Evolutionary conservation across 2,888 invertebrate species (phyloP).

Genomic region (Timema cristinae): DNA sequence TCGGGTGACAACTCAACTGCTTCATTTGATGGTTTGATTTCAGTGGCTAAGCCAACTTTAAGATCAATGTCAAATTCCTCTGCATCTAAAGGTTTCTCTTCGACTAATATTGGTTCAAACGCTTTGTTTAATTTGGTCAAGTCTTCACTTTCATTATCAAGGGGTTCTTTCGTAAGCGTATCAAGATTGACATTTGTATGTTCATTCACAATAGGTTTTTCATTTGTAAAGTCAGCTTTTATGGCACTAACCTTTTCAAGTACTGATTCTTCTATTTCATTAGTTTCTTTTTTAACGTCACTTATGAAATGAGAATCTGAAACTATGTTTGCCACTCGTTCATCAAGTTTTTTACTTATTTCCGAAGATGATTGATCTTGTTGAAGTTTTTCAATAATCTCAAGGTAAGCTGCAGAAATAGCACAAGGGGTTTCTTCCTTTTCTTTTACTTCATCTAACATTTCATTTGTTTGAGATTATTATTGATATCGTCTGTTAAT

Average conservation of each 20-base stretch:
- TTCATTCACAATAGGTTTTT: neutral
- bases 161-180: too few species aligned
- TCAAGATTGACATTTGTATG: constrained; percentile 15
- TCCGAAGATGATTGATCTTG: constrained; percentile 21
- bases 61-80: too few species aligned
- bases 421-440: constrained; percentile 16
- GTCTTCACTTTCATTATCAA: too few species aligned
- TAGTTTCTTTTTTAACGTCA: neutral
- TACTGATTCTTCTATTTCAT: constrained; percentile 12
- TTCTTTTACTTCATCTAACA: constrained; percentile 19
- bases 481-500: too few species aligned
- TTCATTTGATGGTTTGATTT: too few species aligned
- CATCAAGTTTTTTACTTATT: too few species aligned
- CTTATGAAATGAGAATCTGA: neutral
- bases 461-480: too few species aligned
- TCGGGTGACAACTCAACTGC: neutral
- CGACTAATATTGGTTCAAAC: too few species aligned
- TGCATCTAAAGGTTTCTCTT: too few species aligned
- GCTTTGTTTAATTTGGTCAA: too few species aligned
- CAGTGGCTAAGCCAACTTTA: too few species aligned
- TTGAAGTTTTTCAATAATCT: constrained; percentile 28
- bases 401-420: constrained; percentile 27
- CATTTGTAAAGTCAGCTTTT: neutral
- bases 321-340: constrained; percentile 11
- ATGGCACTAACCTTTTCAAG: neutral